These are phyloP conservation scores for Brachionus rotundiformis DNA, from an alignment of 1,140 invertebrate species.

Conservation along the genomic window DNA sequence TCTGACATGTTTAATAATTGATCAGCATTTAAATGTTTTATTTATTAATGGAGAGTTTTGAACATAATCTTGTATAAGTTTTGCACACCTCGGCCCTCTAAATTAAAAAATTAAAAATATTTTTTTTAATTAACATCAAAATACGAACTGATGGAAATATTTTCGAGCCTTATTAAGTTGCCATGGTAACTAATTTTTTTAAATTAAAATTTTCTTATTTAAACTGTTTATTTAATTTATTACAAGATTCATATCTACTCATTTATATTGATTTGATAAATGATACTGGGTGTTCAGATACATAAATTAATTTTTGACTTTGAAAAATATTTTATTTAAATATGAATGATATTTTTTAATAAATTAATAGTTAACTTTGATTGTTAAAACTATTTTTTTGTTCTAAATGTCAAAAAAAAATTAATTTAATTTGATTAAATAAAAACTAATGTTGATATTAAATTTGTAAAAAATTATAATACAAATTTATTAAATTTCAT, in stretches of 20 bases:
- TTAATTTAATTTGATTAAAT: too few species aligned
- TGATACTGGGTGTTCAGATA: background rate
- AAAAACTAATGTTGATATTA: too few species aligned
- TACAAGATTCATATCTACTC: background rate
- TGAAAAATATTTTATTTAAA: background rate
- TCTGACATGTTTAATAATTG: conserved; percentile 58
- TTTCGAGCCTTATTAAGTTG: background rate
- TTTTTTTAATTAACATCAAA: background rate
- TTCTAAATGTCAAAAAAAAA: too few species aligned
- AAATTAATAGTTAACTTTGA: too few species aligned
- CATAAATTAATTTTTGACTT: background rate
- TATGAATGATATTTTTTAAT: too few species aligned
- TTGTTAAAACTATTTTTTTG: too few species aligned
- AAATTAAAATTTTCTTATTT: background rate
- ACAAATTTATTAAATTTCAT: too few species aligned
- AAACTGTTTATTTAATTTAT: background rate
- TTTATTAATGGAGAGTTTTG: background rate
- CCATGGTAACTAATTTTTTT: background rate
- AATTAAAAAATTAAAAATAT: background rate
- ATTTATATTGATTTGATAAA: background rate
- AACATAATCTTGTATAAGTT: background rate
- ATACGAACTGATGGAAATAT: background rate
- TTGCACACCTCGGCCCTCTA: background rate
- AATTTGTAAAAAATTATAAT: too few species aligned
- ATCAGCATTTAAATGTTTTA: background rate